phyloP scores from a whole-genome alignment of 2,113 vertebrate genomes.

The Pteropus alecto region DNA sequence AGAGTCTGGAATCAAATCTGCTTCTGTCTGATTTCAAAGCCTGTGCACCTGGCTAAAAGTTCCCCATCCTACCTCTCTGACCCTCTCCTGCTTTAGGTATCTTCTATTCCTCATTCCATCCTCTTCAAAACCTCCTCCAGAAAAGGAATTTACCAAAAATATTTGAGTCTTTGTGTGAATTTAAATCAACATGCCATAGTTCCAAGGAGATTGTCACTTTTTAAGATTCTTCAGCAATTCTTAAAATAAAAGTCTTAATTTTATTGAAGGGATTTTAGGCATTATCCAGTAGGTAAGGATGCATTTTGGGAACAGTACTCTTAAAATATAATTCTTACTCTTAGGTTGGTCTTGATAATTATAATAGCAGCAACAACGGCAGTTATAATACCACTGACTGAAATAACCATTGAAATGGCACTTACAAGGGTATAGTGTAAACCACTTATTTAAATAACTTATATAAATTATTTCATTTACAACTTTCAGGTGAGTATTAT shows the following conservation, averaged over 20 bases:
- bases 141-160: not conserved
- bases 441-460: not conserved
- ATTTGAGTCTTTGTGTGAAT: not conserved
- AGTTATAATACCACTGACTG: not conserved
- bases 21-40: not conserved
- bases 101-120: not conserved
- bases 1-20: not conserved
- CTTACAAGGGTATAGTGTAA: not conserved
- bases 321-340: not conserved
- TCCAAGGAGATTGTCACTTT: not conserved
- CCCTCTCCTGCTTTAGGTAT: not conserved
- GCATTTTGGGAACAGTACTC: conserved; percentile 28
- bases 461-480: not conserved
- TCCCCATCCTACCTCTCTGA: not conserved
- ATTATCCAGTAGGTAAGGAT: not conserved
- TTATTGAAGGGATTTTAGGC: not conserved
- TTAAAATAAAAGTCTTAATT: conserved; percentile 19
- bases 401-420: not conserved
- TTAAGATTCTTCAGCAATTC: not conserved
- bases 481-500: not conserved
- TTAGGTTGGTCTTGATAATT: not conserved
- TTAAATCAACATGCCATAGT: not conserved
- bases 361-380: not conserved
- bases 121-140: not conserved
- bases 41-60: not conserved